These are phyloP conservation scores for Nymphalis io DNA, from an alignment of 1,140 invertebrate species.

Conservation along the genomic window DNA sequence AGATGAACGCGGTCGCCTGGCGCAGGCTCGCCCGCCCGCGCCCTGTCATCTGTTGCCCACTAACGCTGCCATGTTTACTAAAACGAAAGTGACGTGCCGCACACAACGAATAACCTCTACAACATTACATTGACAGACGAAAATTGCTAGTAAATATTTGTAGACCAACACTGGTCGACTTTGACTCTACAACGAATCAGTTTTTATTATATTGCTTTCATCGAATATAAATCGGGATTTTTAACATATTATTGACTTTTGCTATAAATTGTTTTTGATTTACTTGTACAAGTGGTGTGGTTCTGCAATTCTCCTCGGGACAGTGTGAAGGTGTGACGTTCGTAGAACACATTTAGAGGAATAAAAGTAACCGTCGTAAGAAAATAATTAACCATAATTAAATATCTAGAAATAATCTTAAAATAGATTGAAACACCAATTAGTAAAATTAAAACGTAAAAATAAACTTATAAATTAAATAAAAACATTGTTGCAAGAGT, in stretches of 20 bases:
- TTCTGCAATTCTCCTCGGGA: slow-evolving; percentile 10
- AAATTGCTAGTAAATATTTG: slow-evolving; percentile 51
- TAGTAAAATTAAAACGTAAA: slow-evolving; percentile 12
- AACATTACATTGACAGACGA: slow-evolving; percentile 54
- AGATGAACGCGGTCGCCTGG: slow-evolving; percentile 65
- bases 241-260: slow-evolving; percentile 26
- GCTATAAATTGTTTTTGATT: slow-evolving; percentile 19
- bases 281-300: slow-evolving; percentile 29
- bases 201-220: slow-evolving; percentile 23
- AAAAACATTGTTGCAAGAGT: slow-evolving; percentile 6
- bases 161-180: slow-evolving; percentile 42
- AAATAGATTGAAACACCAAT: slow-evolving; percentile 24
- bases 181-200: slow-evolving; percentile 66
- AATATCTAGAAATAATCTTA: background rate
- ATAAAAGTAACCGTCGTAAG: background rate
- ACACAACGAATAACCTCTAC: slow-evolving; percentile 77
- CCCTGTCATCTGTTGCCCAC: slow-evolving; percentile 76
- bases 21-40: slow-evolving; percentile 74
- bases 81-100: slow-evolving; percentile 72
- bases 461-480: slow-evolving; percentile 7
- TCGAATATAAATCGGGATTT: slow-evolving; percentile 29
- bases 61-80: slow-evolving; percentile 77
- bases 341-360: background rate
- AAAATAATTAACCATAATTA: slow-evolving; percentile 1
- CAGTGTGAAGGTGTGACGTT: slow-evolving; percentile 27